phyloP scores from a whole-genome alignment of 2,888 invertebrate genomes.

The Rhimphoctona megacephalus region DNA sequence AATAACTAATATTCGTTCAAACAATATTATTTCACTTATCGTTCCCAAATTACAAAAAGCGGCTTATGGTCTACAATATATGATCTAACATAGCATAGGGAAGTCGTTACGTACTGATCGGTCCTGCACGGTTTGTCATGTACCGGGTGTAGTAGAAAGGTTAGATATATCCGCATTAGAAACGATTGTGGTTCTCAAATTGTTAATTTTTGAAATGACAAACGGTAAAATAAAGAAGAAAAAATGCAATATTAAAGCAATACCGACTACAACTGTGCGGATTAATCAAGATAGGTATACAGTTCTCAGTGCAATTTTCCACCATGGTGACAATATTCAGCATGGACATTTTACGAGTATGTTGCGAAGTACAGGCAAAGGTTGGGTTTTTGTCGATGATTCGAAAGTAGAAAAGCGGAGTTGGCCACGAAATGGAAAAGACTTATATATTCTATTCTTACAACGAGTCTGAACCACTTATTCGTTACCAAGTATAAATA shows the following conservation, averaged over 20 bases:
- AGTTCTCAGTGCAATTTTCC: slow-evolving; percentile 47
- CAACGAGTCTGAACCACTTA: neutral
- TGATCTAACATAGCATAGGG: slow-evolving; percentile 5
- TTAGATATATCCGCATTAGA: neutral
- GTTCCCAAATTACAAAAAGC: no score
- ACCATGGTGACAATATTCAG: slow-evolving; percentile 10
- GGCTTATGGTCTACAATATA: slow-evolving; percentile 17
- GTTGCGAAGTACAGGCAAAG: slow-evolving; percentile 5
- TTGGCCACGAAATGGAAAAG: slow-evolving; percentile 43
- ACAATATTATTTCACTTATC: neutral
- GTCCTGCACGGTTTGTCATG: neutral
- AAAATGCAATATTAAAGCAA: slow-evolving; percentile 34
- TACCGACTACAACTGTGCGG: slow-evolving; percentile 6
- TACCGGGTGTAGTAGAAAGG: neutral
- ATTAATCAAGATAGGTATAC: slow-evolving; percentile 14
- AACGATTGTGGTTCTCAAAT: slow-evolving; percentile 27
- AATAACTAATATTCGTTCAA: neutral
- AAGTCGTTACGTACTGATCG: slow-evolving; percentile 9
- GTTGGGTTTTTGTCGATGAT: slow-evolving; percentile 42
- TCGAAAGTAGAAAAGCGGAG: neutral
- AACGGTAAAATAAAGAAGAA: slow-evolving; percentile 12
- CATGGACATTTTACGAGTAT: slow-evolving; percentile 29
- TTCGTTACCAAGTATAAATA: no score
- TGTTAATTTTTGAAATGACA: slow-evolving; percentile 9
- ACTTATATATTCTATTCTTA: slow-evolving; percentile 14